These are phyloP conservation scores for Adoxophyes honmai DNA, from an alignment of 1,140 invertebrate species.

Conservation along the genomic window DNA sequence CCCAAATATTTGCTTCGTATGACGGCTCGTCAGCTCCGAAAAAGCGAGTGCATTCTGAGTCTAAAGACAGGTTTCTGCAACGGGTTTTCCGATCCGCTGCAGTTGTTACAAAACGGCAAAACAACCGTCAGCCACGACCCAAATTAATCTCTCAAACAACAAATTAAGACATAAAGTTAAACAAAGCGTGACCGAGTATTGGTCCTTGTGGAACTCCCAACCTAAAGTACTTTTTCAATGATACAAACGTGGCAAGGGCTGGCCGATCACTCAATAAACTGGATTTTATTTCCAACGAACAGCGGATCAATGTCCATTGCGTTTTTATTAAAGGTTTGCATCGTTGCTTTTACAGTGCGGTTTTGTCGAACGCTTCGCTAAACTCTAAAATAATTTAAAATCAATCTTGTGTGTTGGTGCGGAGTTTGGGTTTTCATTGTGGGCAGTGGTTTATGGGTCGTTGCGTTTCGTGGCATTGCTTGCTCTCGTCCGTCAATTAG, in stretches of 20 bases:
- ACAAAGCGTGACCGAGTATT: background rate
- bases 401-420: background rate
- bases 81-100: background rate
- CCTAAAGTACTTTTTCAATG: background rate
- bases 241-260: slow-evolving; percentile 11
- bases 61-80: slow-evolving; percentile 14
- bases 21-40: background rate
- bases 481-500: slow-evolving; percentile 7
- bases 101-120: background rate
- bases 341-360: background rate
- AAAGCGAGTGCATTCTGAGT: slow-evolving; percentile 9
- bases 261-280: slow-evolving; percentile 14
- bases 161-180: slow-evolving; percentile 14
- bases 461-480: background rate
- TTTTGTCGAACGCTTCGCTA: slow-evolving; percentile 1
- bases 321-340: background rate
- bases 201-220: background rate
- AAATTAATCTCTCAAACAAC: background rate
- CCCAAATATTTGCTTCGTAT: slow-evolving; percentile 9
- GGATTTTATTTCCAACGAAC: slow-evolving; percentile 9
- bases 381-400: background rate
- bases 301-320: slow-evolving; percentile 7
- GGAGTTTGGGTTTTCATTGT: background rate
- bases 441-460: background rate
- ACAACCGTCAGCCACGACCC: background rate